Base-by-base conservation (phyloP, 2,113 vertebrate genomes). In the Phocoena sinus region DNA sequence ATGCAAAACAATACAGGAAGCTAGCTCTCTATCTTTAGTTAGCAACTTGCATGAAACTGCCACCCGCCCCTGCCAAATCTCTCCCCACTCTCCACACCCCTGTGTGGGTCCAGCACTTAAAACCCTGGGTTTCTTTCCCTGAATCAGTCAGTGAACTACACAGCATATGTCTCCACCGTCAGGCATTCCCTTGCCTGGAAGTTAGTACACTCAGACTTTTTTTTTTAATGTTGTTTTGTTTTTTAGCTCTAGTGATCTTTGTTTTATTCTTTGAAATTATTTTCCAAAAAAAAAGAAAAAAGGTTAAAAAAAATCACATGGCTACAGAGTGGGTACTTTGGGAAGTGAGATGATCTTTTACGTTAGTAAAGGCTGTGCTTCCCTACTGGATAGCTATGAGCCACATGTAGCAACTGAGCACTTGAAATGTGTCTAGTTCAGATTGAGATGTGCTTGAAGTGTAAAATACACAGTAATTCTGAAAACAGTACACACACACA, bases 251-350 rank as follows among this genome's bases (percentile, higher is more conserved):
- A 23, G 3, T 84, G n/a, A 79, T 70, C 26, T 79, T 93, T 67
- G 21, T 81, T 80, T 92, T 67, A 58, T 36, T 74, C 47, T 70
- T 84, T 81, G 28, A 79, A 67, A 60, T 73, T 58, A 9, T 33
- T n/a, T 14, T 9, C 8, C 2, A 60, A 4, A 0, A 50, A 50
- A 36, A 4, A 0, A 47, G 44, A 10, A 47, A 36, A 73, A 84
- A 71, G 56, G 23, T 36, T 80, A 53, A 53, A 53, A 81, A 70
- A 50, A 77, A 58, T 84, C 2, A 17, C 25, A 25, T 65, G 36
- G 28, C n/a, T 58, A 36, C 5, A 50, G 41, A 41, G 13, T 58
- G 6, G 1, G 12, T 63, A 44, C 33, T 87, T 28, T 50, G 82
- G 53, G 28, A 81, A 50, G 13, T 76, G 60, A 88, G 31, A 77